Evolutionary conservation across 2,113 vertebrate genomes (phyloP).

Genomic region (Engystomops pustulosus): DNA sequence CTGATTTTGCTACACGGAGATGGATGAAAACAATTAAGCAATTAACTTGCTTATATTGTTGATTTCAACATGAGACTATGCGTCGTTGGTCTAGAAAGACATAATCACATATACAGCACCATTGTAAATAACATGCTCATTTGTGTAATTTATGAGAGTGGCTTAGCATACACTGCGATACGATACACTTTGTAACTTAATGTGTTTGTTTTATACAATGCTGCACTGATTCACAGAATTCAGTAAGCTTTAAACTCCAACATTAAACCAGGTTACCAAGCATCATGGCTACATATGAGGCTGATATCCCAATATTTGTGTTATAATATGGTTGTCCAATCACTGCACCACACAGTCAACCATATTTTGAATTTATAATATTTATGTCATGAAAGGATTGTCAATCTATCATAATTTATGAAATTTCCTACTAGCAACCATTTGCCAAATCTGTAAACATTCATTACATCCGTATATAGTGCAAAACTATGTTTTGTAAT

Average conservation of each 20-base stretch:
- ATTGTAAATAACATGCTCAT: slow-evolving; percentile 77
- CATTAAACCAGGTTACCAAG: slow-evolving; percentile 69
- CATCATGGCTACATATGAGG: slow-evolving; percentile 60
- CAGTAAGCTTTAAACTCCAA: slow-evolving; percentile 72
- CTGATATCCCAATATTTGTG: slow-evolving; percentile 60
- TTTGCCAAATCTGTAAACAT: background rate
- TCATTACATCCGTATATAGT: slow-evolving; percentile 42
- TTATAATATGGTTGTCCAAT: slow-evolving; percentile 4
- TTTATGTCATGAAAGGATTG: slow-evolving; percentile 55
- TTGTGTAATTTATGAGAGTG: slow-evolving; percentile 63
- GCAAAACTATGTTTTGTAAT: slow-evolving; percentile 28
- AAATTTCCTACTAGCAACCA: slow-evolving; percentile 62
- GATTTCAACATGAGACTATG: slow-evolving; percentile 58
- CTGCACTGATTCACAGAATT: slow-evolving; percentile 70
- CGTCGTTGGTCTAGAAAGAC: slow-evolving; percentile 58
- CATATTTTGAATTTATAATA: background rate
- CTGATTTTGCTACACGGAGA: slow-evolving; percentile 47
- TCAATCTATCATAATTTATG: slow-evolving; percentile 58
- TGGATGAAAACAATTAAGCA: slow-evolving; percentile 38
- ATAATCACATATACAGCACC: slow-evolving; percentile 64
- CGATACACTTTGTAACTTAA: slow-evolving; percentile 55
- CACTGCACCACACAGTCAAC: background rate
- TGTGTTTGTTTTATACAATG: slow-evolving; percentile 61
- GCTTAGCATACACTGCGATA: slow-evolving; percentile 65
- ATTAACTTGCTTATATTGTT: slow-evolving; percentile 37